Evolutionary conservation across 2,888 invertebrate genomes (phyloP), one percentile per base, ranked within the genome.

Genomic region (Autographa gamma): DNA sequence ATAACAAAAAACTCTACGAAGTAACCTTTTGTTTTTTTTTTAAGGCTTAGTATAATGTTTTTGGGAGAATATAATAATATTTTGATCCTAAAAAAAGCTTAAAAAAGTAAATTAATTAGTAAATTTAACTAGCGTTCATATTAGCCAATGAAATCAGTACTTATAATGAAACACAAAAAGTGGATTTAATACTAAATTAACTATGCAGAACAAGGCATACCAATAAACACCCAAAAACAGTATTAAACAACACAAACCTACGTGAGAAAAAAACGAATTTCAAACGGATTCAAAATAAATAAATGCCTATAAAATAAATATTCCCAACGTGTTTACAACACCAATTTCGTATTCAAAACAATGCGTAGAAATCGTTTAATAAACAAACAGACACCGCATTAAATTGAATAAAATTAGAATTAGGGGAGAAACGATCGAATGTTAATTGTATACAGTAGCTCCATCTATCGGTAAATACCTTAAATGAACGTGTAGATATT

Each of bases 331-430:
- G 75, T 52, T 56, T 56, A 56, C n/a, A 54, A 3, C 6, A 41
- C 58, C 25, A 67, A 74, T 77, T 48, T 77, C 54, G 79, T 77
- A 77, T 77, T 77, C 75, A 60, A 71, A 66, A 74, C 63, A 68
- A 59, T 31, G 32, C 66, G 41, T 63, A 14, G 41, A 76, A 71
- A 56, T 65, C 79, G 68, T 77, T 74, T 71, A 68, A 63, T 78
- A 78, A 74, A 78, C 79, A 71, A 68, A 59, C 60, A 63, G 54
- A 75, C 77, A 74, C 67, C 67, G 54, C 54, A 68, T 61, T 48
- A 68, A 66, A 71, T 71, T 66, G 67, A 77, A 75, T 77, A 34
- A 71, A 77, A 66, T 78, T 77, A 63, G 65, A 71, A 74, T 77
- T 66, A 78, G 48, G 54, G n/a, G 19, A 59, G 34, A 65, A 19